A percentile compares a stretch with the other conserved stretches of the same genome.
Conservation (phyloP, 1,140 invertebrate species). For the Drosophila truncata region DNA sequence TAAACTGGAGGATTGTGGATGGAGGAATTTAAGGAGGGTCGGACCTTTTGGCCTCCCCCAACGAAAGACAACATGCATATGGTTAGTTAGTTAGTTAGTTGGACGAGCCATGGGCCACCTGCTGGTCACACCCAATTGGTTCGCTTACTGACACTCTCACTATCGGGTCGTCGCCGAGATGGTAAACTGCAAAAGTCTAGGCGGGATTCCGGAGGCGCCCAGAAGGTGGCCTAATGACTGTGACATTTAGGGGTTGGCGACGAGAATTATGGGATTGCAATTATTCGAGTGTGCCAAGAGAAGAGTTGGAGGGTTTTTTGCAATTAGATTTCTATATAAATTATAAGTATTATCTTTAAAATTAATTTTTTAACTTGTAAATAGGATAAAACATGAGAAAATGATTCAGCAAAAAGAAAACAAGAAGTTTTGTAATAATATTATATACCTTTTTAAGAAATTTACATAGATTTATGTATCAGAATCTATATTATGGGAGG, state of each 20-base stretch:
- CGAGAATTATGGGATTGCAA: slow-evolving; percentile 67
- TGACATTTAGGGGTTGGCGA: slow-evolving; percentile 53
- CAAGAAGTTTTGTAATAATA: neutral
- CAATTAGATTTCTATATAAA: neutral
- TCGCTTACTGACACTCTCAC: slow-evolving; percentile 21
- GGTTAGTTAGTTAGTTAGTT: slow-evolving; percentile 72
- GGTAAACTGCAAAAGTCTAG: slow-evolving; percentile 23
- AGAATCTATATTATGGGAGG: neutral
- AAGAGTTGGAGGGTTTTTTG: too few relatives aligned
- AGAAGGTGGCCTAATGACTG: slow-evolving; percentile 63
- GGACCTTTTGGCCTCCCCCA: slow-evolving; percentile 31
- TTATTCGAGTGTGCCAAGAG: slow-evolving; percentile 19
- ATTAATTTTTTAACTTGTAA: too few relatives aligned
- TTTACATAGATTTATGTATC: neutral
- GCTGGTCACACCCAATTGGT: slow-evolving; percentile 70
- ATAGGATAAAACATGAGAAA: neutral
- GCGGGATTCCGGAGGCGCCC: slow-evolving; percentile 28
- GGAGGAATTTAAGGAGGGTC: slow-evolving; percentile 1
- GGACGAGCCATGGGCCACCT: slow-evolving; percentile 45
- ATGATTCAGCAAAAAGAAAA: neutral
- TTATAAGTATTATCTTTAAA: neutral
- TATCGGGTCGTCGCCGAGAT: slow-evolving; percentile 3
- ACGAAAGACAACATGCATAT: slow-evolving; percentile 72
- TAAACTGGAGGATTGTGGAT: neutral
- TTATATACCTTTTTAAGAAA: neutral